Base-by-base conservation (phyloP, 2,113 vertebrate genomes). In the Pheucticus melanocephalus region DNA sequence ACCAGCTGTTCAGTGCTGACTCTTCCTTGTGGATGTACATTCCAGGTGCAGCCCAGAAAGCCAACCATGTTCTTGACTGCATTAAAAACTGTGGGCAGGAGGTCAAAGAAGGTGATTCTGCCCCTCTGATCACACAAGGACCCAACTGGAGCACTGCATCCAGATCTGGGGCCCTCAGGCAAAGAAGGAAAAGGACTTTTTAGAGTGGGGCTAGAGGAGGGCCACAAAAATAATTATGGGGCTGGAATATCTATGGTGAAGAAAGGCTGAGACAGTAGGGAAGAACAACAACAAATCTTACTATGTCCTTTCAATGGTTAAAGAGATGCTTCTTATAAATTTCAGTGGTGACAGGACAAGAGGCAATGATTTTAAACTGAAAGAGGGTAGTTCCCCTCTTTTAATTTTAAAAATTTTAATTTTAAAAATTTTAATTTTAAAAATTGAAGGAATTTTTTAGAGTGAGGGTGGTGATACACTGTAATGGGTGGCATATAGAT, bases 51-150 rank as follows among this genome's bases (percentile, higher is more conserved):
- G 19, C 6, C 9, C 37, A 71, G 63, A 80, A 66, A 61, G 4
- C 17, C 15, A 50, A 6, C 3, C 1, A 1, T 37, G 28, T 44
- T 30, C 37, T 45, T 30, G 44, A 11, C 15, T n/a, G 20, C 4
- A 18, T 66, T 7, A 76, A 66, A 47, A 47, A n/a, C 2, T 5
- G 3, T 27, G 17, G 5, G 23, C 31, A 56, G 20, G 6, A 80
- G 6, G 23, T 28, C 1, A 2, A 28, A 6, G 17, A 20, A 53
- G 12, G 7, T 31, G 48, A 39, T 78, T 82, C 48, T 78, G 4
- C 1, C 7, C 2, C 27, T 37, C 35, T 21, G 9, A 11, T 53
- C 15, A 48, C 5, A 12, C 18, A 20, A 61, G 17, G 50, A 2
- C 4, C 13, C 11, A 37, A 17, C 2, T 45, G 25, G 9, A 65